These are phyloP conservation scores for Drosophila tanythrix DNA, from an alignment of 2,888 invertebrate species.

Conservation along the genomic window DNA sequence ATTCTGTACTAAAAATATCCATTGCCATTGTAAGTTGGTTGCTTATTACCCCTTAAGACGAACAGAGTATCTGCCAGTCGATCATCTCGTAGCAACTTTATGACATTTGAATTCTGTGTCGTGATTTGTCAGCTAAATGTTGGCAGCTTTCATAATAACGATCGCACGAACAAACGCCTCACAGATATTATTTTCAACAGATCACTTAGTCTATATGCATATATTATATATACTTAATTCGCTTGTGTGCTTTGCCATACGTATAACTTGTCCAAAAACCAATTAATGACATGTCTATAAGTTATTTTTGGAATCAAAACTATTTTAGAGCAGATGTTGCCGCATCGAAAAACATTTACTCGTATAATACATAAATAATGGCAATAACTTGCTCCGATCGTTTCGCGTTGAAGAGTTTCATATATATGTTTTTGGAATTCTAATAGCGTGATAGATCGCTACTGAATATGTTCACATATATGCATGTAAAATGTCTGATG, in stretches of 20 bases:
- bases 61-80: background rate
- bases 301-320: slow-evolving; percentile 75
- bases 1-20: background rate
- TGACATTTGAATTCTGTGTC: slow-evolving; percentile 20
- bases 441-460: background rate
- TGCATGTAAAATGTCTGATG: background rate
- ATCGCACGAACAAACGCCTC: slow-evolving; percentile 1
- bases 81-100: background rate
- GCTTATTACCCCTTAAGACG: background rate
- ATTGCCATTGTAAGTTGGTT: background rate
- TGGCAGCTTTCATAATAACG: slow-evolving; percentile 31
- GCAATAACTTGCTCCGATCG: slow-evolving; percentile 24
- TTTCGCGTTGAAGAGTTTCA: background rate
- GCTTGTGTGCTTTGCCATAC: slow-evolving; percentile 24
- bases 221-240: slow-evolving; percentile 11
- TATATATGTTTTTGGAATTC: background rate
- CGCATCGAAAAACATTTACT: slow-evolving; percentile 3
- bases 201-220: slow-evolving; percentile 37
- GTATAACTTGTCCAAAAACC: slow-evolving; percentile 70
- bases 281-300: slow-evolving; percentile 68
- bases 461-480: background rate
- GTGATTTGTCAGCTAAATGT: slow-evolving; percentile 47
- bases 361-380: slow-evolving; percentile 35
- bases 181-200: slow-evolving; percentile 37
- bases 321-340: slow-evolving; percentile 65